These are phyloP conservation scores for Pseudomyrmex concolor DNA, from an alignment of 1,140 invertebrate species.

Conservation along the genomic window DNA sequence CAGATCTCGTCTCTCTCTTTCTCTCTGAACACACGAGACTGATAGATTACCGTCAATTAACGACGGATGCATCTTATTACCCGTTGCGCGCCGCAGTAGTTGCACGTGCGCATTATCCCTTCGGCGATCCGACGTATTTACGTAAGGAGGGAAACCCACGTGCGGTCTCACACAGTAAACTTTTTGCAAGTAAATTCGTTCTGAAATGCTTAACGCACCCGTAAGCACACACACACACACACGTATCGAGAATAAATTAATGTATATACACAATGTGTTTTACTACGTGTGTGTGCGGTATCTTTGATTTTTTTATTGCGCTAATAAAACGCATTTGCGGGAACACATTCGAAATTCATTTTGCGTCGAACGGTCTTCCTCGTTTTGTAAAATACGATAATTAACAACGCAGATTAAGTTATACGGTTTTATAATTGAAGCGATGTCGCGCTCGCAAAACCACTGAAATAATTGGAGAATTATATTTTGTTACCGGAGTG, in stretches of 20 bases:
- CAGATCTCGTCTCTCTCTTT: not conserved
- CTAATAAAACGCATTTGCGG: slow-evolving; percentile 35
- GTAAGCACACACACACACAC: not conserved
- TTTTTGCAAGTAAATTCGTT: too few relatives aligned
- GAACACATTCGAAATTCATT: slow-evolving; percentile 8
- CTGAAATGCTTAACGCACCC: not conserved
- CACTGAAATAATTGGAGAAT: slow-evolving; percentile 80
- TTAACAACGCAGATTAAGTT: slow-evolving; percentile 81
- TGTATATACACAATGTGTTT: not conserved
- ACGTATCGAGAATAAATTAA: slow-evolving; percentile 22
- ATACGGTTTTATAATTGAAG: slow-evolving; percentile 72
- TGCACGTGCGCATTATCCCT: not conserved
- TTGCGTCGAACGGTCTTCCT: slow-evolving; percentile 42
- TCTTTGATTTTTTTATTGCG: slow-evolving; percentile 35
- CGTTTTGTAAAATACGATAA: slow-evolving; percentile 64
- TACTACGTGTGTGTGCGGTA: too few relatives aligned
- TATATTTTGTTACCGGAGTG: slow-evolving; percentile 78
- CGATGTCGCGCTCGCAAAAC: slow-evolving; percentile 34
- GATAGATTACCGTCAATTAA: slow-evolving; percentile 33
- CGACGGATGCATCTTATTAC: not conserved
- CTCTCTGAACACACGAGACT: too few relatives aligned
- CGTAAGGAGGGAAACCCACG: not conserved
- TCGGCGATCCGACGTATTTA: not conserved
- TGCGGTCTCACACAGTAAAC: too few relatives aligned
- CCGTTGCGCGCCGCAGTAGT: not conserved